Evolutionary conservation across 2,888 invertebrate genomes (phyloP), one percentile per base, ranked within the genome.

Genomic region (Noctuana brunneofusca): DNA sequence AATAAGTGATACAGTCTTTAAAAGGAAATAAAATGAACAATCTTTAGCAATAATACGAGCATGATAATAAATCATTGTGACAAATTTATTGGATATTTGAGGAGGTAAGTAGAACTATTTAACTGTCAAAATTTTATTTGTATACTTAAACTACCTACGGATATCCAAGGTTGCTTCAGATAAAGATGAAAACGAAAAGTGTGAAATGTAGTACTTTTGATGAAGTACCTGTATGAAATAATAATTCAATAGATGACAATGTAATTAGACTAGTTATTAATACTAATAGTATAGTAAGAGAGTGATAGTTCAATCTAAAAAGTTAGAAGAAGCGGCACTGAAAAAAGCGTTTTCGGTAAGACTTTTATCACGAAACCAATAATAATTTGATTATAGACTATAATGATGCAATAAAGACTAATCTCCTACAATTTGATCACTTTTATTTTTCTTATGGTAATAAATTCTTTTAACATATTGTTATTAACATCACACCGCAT

Each of bases 401-500:
- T 53, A 43, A 53, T 30, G 18, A 53, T 11, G 18, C n/a, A n/a
- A 32, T 59, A 43, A 53, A 43, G 59, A 59, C 43, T 22, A 46
- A 65, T 64, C 57, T 43, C 50, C 58, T 64, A 66, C 27, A 52
- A 30, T 52, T 30, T 30, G 1, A 46, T 5, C 2, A 11, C 0
- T 20, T 20, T 20, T n/a, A 3, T 46, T 50, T 27, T 18, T 50
- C 38, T 41, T 35, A 14, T 6, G 18, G 4, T n/a, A 14, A n/a
- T 22, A 41, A 24, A 63, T 4, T 20, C n/a, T 16, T 16, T 22
- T 41, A 46, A 58, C 68, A 69, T 63, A 60, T 65, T 83, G 30
- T 64, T 77, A 50, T 73, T 16, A 60, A 55, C 32, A 22, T 56
- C 48, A 65, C 58, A 67, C 59, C 63, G 57, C 64, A 69, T 63